These are phyloP conservation scores for Melanostoma mellinum DNA, from an alignment of 2,888 invertebrate genomes.

Conservation along the genomic window DNA sequence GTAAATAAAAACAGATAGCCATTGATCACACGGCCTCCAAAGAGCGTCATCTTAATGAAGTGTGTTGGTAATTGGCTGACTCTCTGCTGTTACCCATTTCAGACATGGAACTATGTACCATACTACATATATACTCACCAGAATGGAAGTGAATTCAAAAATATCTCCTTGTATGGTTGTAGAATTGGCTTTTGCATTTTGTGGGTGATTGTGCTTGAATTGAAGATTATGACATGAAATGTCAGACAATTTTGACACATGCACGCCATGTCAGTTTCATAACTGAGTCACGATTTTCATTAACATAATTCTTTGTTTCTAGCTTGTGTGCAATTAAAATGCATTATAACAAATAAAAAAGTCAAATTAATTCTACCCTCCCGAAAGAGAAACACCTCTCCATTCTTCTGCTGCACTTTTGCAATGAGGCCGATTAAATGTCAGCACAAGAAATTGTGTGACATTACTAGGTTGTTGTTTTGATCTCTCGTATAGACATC, in stretches of 20 bases:
- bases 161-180: constrained; percentile 56
- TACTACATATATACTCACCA: constrained; percentile 34
- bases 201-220: constrained; percentile 53
- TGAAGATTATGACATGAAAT: constrained; percentile 66
- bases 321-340: constrained; percentile 47
- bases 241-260: constrained; percentile 57
- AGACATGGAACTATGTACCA: constrained; percentile 25
- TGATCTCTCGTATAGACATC: constrained; percentile 30
- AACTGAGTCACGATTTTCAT: constrained; percentile 67
- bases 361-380: not conserved
- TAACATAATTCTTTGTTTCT: constrained; percentile 59
- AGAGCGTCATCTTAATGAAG: constrained; percentile 47
- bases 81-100: constrained; percentile 2
- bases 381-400: not conserved
- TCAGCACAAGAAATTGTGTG: constrained; percentile 45
- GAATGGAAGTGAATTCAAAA: constrained; percentile 67
- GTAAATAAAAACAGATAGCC: constrained; percentile 45
- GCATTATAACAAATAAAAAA: constrained; percentile 1
- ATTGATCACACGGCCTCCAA: constrained; percentile 32
- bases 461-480: constrained; percentile 41
- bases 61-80: constrained; percentile 54
- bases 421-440: constrained; percentile 51
- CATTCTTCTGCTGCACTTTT: not conserved
- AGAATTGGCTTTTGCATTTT: constrained; percentile 54
- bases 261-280: constrained; percentile 42